Conservation (phyloP, 1,140 invertebrate species). For the Aphidius gifuensis region DNA sequence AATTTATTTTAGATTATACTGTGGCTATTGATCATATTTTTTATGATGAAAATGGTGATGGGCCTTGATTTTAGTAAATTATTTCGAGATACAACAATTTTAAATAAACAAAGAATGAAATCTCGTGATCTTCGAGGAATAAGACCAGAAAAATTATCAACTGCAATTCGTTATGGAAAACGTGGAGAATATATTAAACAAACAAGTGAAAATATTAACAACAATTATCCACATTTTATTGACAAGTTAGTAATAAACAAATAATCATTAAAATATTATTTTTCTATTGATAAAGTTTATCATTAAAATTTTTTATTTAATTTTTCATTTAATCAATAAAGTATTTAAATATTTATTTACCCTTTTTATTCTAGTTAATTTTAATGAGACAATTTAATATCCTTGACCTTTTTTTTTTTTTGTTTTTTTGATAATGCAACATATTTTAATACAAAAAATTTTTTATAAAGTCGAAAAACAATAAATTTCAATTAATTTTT, state of each 20-base stretch:
- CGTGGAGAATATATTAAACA: not conserved
- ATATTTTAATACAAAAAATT: too few relatives aligned
- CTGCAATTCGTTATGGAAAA: constrained; percentile 37
- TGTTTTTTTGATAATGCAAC: too few relatives aligned
- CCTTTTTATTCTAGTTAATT: too few relatives aligned
- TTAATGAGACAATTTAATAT: too few relatives aligned
- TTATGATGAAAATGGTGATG: constrained; percentile 29
- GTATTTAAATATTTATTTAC: not conserved
- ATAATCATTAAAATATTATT: too few relatives aligned
- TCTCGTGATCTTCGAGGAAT: constrained; percentile 36
- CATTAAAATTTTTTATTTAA: not conserved
- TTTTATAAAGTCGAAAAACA: too few relatives aligned
- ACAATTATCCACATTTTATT: too few relatives aligned
- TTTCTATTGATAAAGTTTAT: too few relatives aligned
- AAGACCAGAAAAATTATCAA: constrained; percentile 34
- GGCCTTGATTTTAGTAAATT: constrained; percentile 29
- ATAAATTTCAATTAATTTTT: too few relatives aligned
- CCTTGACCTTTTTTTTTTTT: too few relatives aligned
- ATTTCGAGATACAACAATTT: constrained; percentile 27
- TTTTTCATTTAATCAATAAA: not conserved
- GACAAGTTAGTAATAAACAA: not conserved
- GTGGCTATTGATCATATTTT: constrained; percentile 28
- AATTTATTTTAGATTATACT: not conserved
- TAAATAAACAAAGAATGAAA: constrained; percentile 30
- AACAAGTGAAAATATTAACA: not conserved